A percentile compares a stretch with the other conserved stretches of the same genome.
Conservation (phyloP, 2,888 invertebrate genomes). For the Limnephilus marmoratus region DNA sequence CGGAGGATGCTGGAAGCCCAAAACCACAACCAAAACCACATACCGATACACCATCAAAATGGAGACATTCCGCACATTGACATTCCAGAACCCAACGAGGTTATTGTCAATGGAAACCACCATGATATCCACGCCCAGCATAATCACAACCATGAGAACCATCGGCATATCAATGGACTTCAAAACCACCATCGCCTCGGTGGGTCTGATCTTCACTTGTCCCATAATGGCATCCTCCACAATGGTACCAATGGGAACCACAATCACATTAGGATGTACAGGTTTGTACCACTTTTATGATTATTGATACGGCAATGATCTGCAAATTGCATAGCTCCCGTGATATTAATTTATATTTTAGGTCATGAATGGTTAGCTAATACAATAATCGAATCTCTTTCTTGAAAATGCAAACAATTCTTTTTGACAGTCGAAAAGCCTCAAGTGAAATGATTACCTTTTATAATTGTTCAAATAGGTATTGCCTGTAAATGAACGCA, state of each 20-base stretch:
- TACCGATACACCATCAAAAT: slow-evolving; percentile 34
- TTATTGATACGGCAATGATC: background rate
- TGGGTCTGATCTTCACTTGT: slow-evolving; percentile 44
- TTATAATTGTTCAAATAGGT: too few relatives aligned
- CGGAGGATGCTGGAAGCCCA: slow-evolving; percentile 70
- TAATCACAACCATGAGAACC: slow-evolving; percentile 40
- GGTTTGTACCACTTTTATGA: slow-evolving; percentile 44
- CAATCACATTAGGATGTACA: slow-evolving; percentile 58
- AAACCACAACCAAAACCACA: slow-evolving; percentile 55
- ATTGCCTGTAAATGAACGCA: too few relatives aligned
- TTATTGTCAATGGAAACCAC: slow-evolving; percentile 53
- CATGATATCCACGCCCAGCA: slow-evolving; percentile 48
- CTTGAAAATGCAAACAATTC: too few relatives aligned
- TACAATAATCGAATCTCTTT: too few relatives aligned
- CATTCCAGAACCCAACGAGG: slow-evolving; percentile 51
- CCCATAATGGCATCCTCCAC: slow-evolving; percentile 51
- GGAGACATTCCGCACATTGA: slow-evolving; percentile 31
- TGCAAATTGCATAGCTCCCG: too few relatives aligned
- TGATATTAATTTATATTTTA: too few relatives aligned
- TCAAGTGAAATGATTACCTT: too few relatives aligned
- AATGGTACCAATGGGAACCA: slow-evolving; percentile 54
- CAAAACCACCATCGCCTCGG: slow-evolving; percentile 31
- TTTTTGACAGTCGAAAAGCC: too few relatives aligned
- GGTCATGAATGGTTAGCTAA: too few relatives aligned
- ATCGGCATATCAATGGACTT: slow-evolving; percentile 26